Evolutionary conservation across 1,140 invertebrate genomes (phyloP).

Genomic region (Caenorhabditis brenneri): DNA sequence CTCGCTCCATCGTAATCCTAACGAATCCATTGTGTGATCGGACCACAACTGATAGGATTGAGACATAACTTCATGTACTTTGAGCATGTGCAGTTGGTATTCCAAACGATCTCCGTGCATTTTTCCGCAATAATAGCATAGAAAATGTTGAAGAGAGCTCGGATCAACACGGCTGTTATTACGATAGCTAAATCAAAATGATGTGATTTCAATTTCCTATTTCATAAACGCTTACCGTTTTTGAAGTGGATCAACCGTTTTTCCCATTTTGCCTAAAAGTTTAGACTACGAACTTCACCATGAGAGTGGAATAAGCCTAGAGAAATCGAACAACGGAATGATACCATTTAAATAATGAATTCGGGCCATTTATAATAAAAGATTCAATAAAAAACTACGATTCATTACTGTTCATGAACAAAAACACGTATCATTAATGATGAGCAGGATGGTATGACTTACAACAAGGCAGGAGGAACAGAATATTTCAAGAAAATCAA

Average conservation of each 20-base stretch:
- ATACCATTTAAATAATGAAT: not conserved
- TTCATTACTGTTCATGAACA: not conserved
- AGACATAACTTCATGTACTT: constrained; percentile 8
- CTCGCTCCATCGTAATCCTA: constrained; percentile 6
- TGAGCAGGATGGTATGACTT: too few relatives aligned
- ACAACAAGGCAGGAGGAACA: too few relatives aligned
- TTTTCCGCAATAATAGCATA: constrained; percentile 15
- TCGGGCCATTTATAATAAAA: not conserved
- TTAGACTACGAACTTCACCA: too few relatives aligned
- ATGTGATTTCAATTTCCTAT: too few relatives aligned
- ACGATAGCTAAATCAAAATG: too few relatives aligned
- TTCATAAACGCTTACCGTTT: not conserved
- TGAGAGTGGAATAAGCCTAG: not conserved
- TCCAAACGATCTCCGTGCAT: not conserved
- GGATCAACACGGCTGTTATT: not conserved
- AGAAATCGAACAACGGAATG: not conserved
- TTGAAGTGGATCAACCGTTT: not conserved
- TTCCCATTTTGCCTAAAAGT: not conserved
- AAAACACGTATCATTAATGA: too few relatives aligned
- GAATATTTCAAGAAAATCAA: too few relatives aligned
- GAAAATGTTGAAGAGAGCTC: not conserved
- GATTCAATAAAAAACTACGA: not conserved
- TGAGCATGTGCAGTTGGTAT: constrained; percentile 6
- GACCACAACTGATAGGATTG: constrained; percentile 22
- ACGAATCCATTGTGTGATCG: not conserved